These are phyloP conservation scores for Monomorium pharaonis DNA, from an alignment of 1,140 invertebrate genomes.

Conservation along the genomic window DNA sequence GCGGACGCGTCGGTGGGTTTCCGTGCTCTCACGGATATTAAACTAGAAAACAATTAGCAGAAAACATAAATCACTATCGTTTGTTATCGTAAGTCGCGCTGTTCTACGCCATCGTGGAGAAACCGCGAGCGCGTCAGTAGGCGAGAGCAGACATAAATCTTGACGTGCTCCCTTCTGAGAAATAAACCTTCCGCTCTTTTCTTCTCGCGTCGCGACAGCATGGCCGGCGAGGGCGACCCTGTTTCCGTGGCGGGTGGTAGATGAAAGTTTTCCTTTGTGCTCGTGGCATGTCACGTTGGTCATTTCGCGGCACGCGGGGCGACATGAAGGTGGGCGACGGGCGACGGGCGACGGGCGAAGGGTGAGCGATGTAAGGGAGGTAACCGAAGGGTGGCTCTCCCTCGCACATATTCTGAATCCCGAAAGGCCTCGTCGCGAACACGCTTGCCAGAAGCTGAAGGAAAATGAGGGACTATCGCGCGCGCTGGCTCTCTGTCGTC, in stretches of 20 bases:
- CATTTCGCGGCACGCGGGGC: slow-evolving; percentile 54
- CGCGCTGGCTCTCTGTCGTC: neutral
- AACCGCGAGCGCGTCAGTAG: slow-evolving; percentile 67
- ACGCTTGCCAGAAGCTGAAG: slow-evolving; percentile 57
- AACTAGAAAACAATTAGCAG: slow-evolving; percentile 56
- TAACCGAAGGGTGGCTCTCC: slow-evolving; percentile 25
- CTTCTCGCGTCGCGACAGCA: slow-evolving; percentile 64
- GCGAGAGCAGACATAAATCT: slow-evolving; percentile 71
- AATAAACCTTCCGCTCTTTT: slow-evolving; percentile 73
- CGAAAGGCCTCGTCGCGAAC: slow-evolving; percentile 49
- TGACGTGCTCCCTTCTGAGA: slow-evolving; percentile 64
- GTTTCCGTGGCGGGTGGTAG: slow-evolving; percentile 73
- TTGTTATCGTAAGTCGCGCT: slow-evolving; percentile 34
- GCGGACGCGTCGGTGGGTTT: neutral
- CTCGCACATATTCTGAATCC: slow-evolving; percentile 69
- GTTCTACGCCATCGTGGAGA: slow-evolving; percentile 41
- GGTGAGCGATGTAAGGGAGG: slow-evolving; percentile 20
- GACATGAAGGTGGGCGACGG: slow-evolving; percentile 13
- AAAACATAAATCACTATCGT: slow-evolving; percentile 61
- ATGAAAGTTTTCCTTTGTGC: slow-evolving; percentile 75
- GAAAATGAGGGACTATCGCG: slow-evolving; percentile 60
- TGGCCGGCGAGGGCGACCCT: slow-evolving; percentile 62
- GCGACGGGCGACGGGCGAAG: neutral
- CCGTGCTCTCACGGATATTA: slow-evolving; percentile 40
- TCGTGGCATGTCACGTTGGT: slow-evolving; percentile 67